Conservation (phyloP, 2,797 vertebrate genomes). For the Intellagama lesueurii region DNA sequence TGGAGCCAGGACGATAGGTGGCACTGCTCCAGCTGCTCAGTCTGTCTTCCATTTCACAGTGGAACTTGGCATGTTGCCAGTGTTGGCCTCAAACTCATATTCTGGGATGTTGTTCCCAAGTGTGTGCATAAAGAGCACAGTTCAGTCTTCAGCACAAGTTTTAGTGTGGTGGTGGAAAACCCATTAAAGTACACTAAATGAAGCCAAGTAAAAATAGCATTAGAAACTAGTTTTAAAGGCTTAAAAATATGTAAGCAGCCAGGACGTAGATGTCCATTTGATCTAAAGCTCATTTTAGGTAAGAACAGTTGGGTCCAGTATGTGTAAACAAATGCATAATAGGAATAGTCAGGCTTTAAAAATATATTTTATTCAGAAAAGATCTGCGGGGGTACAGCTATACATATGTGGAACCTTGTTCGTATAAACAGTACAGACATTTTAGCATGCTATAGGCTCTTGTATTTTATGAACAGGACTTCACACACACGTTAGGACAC, state of each 20-base stretch:
- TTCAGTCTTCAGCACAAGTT: slow-evolving; percentile 5
- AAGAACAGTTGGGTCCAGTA: neutral
- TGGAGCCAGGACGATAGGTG: neutral
- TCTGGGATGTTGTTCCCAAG: slow-evolving; percentile 42
- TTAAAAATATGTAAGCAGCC: neutral
- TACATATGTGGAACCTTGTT: neutral
- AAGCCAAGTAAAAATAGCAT: neutral
- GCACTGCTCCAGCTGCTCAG: slow-evolving; percentile 22
- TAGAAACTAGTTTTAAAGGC: neutral
- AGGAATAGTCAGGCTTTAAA: neutral
- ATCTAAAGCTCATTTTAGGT: neutral
- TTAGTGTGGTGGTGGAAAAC: neutral
- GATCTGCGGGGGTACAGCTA: neutral
- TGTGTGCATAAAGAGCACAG: neutral
- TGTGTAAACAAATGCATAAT: neutral
- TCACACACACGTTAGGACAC: neutral
- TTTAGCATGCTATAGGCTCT: neutral
- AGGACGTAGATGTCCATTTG: neutral
- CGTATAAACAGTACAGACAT: neutral
- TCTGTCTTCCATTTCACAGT: slow-evolving; percentile 35
- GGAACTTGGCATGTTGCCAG: slow-evolving; percentile 46
- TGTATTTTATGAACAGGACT: neutral
- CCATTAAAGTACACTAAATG: slow-evolving; percentile 12
- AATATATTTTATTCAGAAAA: neutral
- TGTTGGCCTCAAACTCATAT: slow-evolving; percentile 37